Evolutionary conservation across 2,888 invertebrate genomes (phyloP).

Genomic region (Litoditis marina): DNA sequence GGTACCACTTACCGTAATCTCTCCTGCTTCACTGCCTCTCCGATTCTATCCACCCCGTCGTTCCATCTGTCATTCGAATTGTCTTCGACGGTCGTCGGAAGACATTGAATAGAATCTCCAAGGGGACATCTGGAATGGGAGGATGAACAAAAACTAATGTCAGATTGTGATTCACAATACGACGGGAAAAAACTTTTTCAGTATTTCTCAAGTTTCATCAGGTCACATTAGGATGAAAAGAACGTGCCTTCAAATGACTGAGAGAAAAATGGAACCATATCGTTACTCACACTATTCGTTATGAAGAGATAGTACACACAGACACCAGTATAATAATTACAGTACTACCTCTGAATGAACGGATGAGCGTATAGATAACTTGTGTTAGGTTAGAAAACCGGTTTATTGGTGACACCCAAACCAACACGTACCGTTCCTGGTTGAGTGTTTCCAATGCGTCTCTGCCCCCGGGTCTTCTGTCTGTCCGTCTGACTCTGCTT

Average conservation of each 20-base stretch:
- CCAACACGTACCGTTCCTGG: slow-evolving; percentile 4
- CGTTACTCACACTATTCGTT: too few relatives aligned
- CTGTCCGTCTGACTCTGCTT: slow-evolving; percentile 21
- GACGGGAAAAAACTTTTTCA: too few relatives aligned
- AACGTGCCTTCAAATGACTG: too few relatives aligned
- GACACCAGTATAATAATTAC: too few relatives aligned
- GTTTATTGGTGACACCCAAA: too few relatives aligned
- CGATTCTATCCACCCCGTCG: slow-evolving; percentile 19
- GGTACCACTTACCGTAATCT: slow-evolving; percentile 1
- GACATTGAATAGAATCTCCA: slow-evolving; percentile 44
- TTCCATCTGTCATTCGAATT: slow-evolving; percentile 8
- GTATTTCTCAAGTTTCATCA: neutral
- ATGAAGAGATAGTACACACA: too few relatives aligned
- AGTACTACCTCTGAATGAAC: too few relatives aligned
- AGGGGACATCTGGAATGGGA: slow-evolving; percentile 14
- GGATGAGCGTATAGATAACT: too few relatives aligned
- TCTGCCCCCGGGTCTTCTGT: slow-evolving; percentile 14
- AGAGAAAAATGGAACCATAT: too few relatives aligned
- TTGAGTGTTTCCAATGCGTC: slow-evolving; percentile 23
- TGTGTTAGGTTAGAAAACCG: too few relatives aligned
- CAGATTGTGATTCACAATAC: too few relatives aligned
- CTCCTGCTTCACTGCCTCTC: slow-evolving; percentile 20
- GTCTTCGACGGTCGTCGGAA: slow-evolving; percentile 28
- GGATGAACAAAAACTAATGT: neutral
- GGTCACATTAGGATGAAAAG: neutral